Conservation (phyloP, 2,797 vertebrate genomes). For the Caiman crocodilus region DNA sequence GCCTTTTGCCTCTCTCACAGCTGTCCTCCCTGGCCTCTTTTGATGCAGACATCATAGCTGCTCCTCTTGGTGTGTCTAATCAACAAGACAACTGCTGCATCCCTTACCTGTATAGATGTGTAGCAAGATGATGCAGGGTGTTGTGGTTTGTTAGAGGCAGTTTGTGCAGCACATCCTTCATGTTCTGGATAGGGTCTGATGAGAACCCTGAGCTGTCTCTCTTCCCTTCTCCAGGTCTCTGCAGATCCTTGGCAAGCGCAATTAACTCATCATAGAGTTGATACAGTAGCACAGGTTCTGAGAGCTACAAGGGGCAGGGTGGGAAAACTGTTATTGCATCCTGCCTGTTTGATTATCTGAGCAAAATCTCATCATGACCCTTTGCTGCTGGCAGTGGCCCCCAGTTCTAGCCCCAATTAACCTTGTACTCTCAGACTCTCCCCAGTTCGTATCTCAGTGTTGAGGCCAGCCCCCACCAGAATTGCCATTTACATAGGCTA, state of each 20-base stretch:
- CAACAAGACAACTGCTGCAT: fast-evolving
- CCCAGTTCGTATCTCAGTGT: background rate
- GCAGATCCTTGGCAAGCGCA: slow-evolving; percentile 85
- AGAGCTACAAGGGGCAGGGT: slow-evolving; percentile 82
- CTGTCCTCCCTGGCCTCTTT: background rate
- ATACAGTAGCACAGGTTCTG: slow-evolving; percentile 89
- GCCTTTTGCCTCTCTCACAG: background rate
- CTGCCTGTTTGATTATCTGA: fast-evolving
- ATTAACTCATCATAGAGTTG: slow-evolving; percentile 90
- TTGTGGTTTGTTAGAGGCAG: slow-evolving; percentile 86
- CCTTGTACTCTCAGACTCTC: background rate
- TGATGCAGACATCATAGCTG: fast-evolving
- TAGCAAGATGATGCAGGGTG: slow-evolving; percentile 88
- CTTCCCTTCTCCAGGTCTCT: slow-evolving; percentile 69
- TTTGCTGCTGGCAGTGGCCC: background rate
- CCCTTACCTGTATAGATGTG: slow-evolving; percentile 88
- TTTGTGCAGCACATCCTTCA: slow-evolving; percentile 77
- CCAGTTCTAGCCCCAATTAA: background rate
- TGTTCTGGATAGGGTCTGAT: slow-evolving; percentile 47
- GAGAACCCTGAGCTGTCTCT: background rate
- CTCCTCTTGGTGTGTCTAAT: background rate
- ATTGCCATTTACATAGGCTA: too few relatives aligned
- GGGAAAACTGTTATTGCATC: background rate
- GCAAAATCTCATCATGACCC: background rate
- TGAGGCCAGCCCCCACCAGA: too few relatives aligned